phyloP scores from a whole-genome alignment of 2,113 vertebrate genomes.

The Sciurus niger region DNA sequence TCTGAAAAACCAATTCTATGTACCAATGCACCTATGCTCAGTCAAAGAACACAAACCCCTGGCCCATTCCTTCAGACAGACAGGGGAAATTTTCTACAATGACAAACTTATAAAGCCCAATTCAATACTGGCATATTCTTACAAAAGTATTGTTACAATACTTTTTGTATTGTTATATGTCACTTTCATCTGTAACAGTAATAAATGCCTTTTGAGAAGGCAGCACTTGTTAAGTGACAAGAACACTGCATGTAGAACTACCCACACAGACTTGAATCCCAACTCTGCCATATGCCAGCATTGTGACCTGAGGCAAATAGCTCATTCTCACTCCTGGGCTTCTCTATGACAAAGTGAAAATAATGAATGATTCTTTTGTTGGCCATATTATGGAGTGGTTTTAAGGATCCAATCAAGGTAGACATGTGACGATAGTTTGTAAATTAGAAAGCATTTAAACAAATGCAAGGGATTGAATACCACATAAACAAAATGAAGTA shows the following conservation, averaged over 20 bases:
- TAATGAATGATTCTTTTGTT: background rate
- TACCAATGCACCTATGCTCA: background rate
- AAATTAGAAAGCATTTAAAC: constrained; percentile 6
- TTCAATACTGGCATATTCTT: background rate
- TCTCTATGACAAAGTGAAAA: background rate
- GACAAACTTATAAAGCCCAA: background rate
- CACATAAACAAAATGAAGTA: constrained; percentile 36
- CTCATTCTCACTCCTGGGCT: background rate
- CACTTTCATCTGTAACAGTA: background rate
- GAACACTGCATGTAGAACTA: background rate
- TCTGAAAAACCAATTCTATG: background rate
- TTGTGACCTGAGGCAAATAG: background rate
- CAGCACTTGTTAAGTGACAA: background rate
- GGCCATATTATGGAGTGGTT: background rate
- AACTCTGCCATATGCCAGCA: background rate
- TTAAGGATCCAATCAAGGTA: background rate
- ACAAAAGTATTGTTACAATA: no score
- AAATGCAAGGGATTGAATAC: background rate
- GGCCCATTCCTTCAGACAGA: background rate
- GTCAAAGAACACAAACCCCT: background rate
- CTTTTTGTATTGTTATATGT: background rate
- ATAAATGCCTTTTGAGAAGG: background rate
- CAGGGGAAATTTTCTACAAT: background rate
- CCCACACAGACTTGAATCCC: background rate
- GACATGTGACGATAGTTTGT: background rate